A percentile compares a stretch with the other conserved stretches of the same genome.
phyloP scores from a whole-genome alignment of 1,140 invertebrate species.

The Bombus confusus region DNA sequence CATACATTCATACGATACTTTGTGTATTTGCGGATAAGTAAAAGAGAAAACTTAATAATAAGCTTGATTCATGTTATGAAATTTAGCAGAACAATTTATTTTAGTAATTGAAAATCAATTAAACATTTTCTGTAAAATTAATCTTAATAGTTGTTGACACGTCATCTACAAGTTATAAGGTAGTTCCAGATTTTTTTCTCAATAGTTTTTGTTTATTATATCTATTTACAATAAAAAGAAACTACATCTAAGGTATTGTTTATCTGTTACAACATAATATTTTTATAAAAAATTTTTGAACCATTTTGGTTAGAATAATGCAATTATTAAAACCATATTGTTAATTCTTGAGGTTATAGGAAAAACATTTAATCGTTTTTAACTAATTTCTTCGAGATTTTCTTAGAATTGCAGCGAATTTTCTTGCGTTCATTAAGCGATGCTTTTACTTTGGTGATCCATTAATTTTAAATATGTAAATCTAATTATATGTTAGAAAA shows the following conservation, averaged over 20 bases:
- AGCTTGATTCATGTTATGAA: background rate
- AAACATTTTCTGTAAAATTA: background rate
- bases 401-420: background rate
- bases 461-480: background rate
- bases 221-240: background rate
- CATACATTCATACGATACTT: background rate
- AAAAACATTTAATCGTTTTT: background rate
- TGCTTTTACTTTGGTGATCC: background rate
- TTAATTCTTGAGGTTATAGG: constrained; percentile 15
- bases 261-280: background rate
- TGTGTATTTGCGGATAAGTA: background rate
- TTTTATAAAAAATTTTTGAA: background rate
- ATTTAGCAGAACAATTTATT: background rate
- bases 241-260: background rate
- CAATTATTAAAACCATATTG: constrained; percentile 17
- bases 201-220: background rate
- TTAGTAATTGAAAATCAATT: background rate
- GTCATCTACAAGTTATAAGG: background rate
- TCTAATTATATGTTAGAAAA: background rate
- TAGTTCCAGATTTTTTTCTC: background rate
- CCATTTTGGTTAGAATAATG: background rate
- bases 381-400: background rate
- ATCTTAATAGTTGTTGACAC: background rate
- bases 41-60: background rate
- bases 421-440: background rate